Evolutionary conservation across 2,113 vertebrate species (phyloP).

Genomic region (Chrysochloris asiatica): DNA sequence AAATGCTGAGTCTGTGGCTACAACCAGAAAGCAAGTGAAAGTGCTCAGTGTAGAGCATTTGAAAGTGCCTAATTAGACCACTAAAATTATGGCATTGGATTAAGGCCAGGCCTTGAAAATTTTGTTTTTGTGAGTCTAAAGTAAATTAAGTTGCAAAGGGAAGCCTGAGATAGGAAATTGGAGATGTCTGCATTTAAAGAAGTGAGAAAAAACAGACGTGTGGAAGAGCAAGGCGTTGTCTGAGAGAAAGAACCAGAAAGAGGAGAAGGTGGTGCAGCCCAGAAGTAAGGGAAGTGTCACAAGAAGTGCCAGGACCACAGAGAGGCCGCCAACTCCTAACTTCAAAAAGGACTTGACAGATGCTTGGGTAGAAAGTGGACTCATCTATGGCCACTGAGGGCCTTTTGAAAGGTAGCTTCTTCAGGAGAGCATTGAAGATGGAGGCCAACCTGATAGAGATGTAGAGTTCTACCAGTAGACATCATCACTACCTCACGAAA

Average conservation of each 20-base stretch:
- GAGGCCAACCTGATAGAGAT: background rate
- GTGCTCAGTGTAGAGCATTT: too few species aligned
- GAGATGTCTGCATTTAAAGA: background rate
- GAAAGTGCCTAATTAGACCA: constrained; percentile 38
- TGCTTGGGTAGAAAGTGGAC: background rate
- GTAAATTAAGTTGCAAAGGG: constrained; percentile 30
- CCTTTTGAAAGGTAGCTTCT: background rate
- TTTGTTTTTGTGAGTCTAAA: constrained; percentile 25
- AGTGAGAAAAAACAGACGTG: background rate
- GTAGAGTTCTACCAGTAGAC: background rate
- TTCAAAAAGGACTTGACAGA: background rate
- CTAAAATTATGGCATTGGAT: background rate
- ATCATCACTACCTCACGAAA: background rate
- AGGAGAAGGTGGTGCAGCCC: fast-evolving
- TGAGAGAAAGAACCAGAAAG: too few species aligned
- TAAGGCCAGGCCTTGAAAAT: background rate
- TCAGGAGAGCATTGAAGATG: background rate
- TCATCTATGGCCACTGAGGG: background rate
- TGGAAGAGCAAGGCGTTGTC: background rate
- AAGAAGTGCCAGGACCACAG: background rate
- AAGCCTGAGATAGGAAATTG: background rate
- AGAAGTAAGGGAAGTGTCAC: background rate
- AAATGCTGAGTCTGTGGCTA: background rate
- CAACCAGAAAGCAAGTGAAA: background rate
- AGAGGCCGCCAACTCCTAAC: background rate